These are phyloP conservation scores for Equus quagga DNA, from an alignment of 2,113 vertebrate species.

Conservation along the genomic window DNA sequence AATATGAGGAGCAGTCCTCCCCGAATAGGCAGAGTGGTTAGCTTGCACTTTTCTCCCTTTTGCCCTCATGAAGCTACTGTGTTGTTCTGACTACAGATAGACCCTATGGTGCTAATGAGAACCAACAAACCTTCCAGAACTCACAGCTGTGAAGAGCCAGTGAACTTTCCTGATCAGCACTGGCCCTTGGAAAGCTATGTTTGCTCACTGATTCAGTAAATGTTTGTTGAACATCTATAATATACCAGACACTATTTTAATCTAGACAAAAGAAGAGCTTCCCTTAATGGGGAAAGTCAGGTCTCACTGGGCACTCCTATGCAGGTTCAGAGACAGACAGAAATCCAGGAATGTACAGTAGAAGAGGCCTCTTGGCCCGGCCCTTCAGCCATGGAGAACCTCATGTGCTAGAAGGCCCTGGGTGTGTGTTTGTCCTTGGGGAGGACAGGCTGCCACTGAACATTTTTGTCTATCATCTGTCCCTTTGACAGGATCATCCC, in stretches of 20 bases:
- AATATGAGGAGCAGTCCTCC: neutral
- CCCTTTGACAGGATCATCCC: neutral
- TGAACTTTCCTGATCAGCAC: neutral
- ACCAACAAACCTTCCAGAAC: neutral
- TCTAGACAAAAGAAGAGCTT: neutral
- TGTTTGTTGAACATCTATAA: neutral
- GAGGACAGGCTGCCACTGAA: neutral
- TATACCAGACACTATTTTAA: neutral
- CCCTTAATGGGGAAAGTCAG: neutral
- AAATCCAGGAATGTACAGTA: neutral
- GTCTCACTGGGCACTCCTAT: neutral
- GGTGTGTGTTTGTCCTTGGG: neutral
- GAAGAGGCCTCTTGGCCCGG: neutral
- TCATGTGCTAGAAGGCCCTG: neutral
- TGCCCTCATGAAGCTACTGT: neutral
- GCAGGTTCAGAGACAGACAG: neutral
- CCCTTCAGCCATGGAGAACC: neutral
- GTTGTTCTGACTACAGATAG: neutral
- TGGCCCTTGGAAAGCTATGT: neutral
- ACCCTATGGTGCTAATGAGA: neutral
- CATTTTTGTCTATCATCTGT: neutral
- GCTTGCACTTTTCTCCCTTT: neutral
- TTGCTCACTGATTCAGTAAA: neutral
- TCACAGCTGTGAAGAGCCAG: neutral
- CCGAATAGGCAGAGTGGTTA: neutral